Base-by-base conservation (phyloP, 2,888 invertebrate genomes). In the Machimus atricapillus region DNA sequence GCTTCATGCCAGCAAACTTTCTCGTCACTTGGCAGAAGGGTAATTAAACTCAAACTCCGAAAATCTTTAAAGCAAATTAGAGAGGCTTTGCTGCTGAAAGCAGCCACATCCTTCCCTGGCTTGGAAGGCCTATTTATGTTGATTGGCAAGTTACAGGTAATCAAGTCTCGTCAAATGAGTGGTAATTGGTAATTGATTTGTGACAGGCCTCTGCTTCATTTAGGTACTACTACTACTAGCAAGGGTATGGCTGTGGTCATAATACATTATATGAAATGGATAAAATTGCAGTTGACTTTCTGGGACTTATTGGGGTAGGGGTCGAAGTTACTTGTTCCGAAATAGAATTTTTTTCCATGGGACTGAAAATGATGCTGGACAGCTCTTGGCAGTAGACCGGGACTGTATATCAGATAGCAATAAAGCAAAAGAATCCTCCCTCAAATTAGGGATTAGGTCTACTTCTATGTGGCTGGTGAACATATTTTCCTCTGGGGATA, bases 341-440 rank as follows among this genome's bases (percentile, higher is more conserved):
- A 66, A 66, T 66, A 23, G 66, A 66, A 66, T 66, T 66, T 66
- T 27, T 66, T 66, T 3, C 58, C 66, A 23, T n/a, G 66, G 66
- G 9, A 23, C 66, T 19, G 23, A 66, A 66, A 66, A 66, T 66
- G 66, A 66, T 23, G 66, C 14, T 66, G 66, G 23, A 19, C 66
- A 66, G 23, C 8, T 66, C 37, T 6, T 76, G 76, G 76, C 27
- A 76, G 37, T n/a, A n/a, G 27, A 37, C 37, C n/a, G 34, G 19
- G 19, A 37, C 37, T 76, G 34, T 76, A n/a, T 76, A 76, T 76
- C 76, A 76, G 76, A 76, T 76, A 76, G 76, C 76, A 76, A 76
- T 76, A 76, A 76, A 76, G 37, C 76, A 76, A 76, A 76, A 76
- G 76, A 76, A 76, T 76, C 37, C 76, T 76, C 34, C 76, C 76